A percentile compares a stretch with the other conserved stretches of the same genome.
Conservation (phyloP, 1,140 invertebrate genomes). For the Apis dorsata region DNA sequence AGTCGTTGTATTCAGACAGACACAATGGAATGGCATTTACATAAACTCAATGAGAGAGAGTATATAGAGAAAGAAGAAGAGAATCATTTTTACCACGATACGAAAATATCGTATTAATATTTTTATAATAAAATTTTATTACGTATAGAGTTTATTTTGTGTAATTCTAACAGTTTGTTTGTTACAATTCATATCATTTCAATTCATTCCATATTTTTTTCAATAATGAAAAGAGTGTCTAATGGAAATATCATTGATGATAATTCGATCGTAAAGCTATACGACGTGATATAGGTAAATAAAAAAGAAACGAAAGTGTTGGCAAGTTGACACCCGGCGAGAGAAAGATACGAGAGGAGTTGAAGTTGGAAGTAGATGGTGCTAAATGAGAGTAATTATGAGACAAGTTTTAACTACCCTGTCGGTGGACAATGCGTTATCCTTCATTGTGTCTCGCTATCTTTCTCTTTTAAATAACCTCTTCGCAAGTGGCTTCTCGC, state of each 20-base stretch:
- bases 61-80: too few relatives aligned
- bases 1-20: too few relatives aligned
- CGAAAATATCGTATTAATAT: too few relatives aligned
- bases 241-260: background rate
- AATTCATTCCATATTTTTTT: too few relatives aligned
- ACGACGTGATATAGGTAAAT: background rate
- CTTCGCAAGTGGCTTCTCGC: constrained; percentile 56
- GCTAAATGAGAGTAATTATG: constrained; percentile 79
- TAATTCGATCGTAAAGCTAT: constrained; percentile 3
- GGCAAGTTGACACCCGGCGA: constrained; percentile 25
- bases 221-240: too few relatives aligned
- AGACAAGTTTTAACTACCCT: constrained; percentile 79
- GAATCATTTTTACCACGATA: too few relatives aligned
- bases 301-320: constrained; percentile 9
- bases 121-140: too few relatives aligned
- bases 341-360: constrained; percentile 18
- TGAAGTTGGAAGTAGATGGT: constrained; percentile 61
- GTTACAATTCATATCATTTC: too few relatives aligned
- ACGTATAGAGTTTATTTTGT: too few relatives aligned
- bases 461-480: constrained; percentile 75
- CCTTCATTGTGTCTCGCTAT: constrained; percentile 73
- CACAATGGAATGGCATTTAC: too few relatives aligned
- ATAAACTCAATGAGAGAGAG: too few relatives aligned
- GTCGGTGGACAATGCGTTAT: constrained; percentile 77
- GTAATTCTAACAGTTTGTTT: too few relatives aligned